Evolutionary conservation across 2,888 invertebrate species (phyloP).

Genomic region (Cetonia aurata): DNA sequence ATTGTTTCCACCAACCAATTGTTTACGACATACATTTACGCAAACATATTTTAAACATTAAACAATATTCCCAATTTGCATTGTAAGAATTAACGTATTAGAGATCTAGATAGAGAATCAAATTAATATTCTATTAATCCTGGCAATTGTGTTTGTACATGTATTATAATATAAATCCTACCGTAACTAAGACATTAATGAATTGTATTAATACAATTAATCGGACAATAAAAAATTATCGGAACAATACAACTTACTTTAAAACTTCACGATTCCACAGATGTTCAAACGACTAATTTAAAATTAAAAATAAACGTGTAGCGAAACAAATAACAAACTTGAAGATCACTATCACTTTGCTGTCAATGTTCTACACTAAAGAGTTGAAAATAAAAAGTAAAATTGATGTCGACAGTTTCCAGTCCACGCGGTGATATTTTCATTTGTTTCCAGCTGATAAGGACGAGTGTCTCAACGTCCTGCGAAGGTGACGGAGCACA

Average conservation of each 20-base stretch:
- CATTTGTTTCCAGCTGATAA: conserved; percentile 15
- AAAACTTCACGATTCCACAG: conserved; percentile 8
- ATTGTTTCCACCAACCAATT: no score
- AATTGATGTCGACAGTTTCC: conserved; percentile 1
- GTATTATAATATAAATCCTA: no score
- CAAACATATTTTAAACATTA: no score
- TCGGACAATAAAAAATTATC: background rate
- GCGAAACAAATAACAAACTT: conserved; percentile 15
- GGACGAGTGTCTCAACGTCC: conserved; percentile 24
- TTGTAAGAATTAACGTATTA: no score
- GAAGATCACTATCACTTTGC: conserved; percentile 24
- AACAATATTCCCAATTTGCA: no score
- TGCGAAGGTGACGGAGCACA: conserved; percentile 20
- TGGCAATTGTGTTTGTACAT: no score
- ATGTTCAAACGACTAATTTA: conserved; percentile 11
- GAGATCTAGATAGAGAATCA: no score
- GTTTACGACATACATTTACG: no score
- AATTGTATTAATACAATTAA: no score
- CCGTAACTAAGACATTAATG: no score
- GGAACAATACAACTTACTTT: conserved; percentile 11
- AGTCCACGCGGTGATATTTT: conserved; percentile 13
- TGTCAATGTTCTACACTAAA: conserved; percentile 3
- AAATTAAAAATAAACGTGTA: conserved; percentile 5
- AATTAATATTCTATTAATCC: no score
- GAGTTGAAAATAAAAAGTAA: background rate